A percentile compares a stretch with the other conserved stretches of the same genome.
Conservation (phyloP, 2,888 invertebrate genomes). For the Cryptocephalus primarius region DNA sequence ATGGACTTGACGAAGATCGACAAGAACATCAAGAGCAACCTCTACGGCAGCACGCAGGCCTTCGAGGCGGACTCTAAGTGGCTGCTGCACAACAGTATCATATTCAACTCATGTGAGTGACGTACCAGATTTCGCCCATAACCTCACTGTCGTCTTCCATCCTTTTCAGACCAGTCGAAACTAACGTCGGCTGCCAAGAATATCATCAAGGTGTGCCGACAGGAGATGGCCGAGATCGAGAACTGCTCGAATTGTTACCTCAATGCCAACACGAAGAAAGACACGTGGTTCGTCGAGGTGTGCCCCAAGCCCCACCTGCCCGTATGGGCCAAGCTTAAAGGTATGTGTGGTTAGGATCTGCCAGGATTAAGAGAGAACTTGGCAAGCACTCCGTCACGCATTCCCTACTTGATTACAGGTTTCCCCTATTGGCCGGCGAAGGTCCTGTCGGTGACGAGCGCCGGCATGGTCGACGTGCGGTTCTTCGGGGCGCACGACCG, state of each 20-base stretch:
- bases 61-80: conserved; percentile 86
- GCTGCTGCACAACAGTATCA: conserved; percentile 87
- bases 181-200: conserved; percentile 65
- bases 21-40: conserved; percentile 60
- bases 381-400: too few species aligned
- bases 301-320: conserved; percentile 83
- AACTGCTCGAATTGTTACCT: conserved; percentile 88
- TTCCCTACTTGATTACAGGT: conserved; percentile 35
- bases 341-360: conserved; percentile 23
- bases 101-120: conserved; percentile 76
- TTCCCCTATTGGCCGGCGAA: conserved; percentile 98
- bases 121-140: not conserved
- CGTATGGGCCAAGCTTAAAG: conserved; percentile 94
- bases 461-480: conserved; percentile 71
- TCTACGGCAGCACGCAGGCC: conserved; percentile 79
- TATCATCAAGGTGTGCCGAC: conserved; percentile 72
- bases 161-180: conserved; percentile 59
- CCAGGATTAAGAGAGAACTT: too few species aligned
- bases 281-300: conserved; percentile 85
- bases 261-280: conserved; percentile 68
- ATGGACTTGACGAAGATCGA: conserved; percentile 73
- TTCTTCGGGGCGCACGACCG: conserved; percentile 95
- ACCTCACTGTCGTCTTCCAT: not conserved
- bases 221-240: conserved; percentile 86
- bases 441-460: conserved; percentile 57